phyloP scores from a whole-genome alignment of 1,140 invertebrate genomes.

The Anastrepha ludens region DNA sequence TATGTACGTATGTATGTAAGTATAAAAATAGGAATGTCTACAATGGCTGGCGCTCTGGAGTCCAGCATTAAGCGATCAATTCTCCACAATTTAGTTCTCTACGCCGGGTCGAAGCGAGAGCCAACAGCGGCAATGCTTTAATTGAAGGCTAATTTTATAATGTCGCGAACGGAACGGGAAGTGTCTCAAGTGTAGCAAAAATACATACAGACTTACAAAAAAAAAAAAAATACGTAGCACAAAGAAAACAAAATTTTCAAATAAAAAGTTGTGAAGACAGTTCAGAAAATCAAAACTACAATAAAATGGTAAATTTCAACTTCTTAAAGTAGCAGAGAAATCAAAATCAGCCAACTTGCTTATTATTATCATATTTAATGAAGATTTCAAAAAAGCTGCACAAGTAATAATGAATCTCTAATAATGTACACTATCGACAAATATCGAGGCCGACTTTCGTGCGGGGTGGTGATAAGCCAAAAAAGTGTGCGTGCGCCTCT shows the following conservation, averaged over 20 bases:
- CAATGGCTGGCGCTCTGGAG: background rate
- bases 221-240: background rate
- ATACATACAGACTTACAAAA: background rate
- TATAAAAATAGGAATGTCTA: background rate
- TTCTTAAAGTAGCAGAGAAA: background rate
- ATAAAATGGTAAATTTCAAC: too few relatives aligned
- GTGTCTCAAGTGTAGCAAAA: background rate
- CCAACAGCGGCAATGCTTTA: background rate
- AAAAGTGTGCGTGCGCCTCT: background rate
- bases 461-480: background rate
- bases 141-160: background rate
- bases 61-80: slow-evolving; percentile 1
- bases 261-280: background rate
- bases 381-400: too few relatives aligned
- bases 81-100: slow-evolving; percentile 8
- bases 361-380: too few relatives aligned
- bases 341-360: background rate
- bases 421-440: too few relatives aligned
- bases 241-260: background rate
- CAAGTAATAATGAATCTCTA: too few relatives aligned
- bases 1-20: background rate
- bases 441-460: background rate
- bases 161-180: background rate
- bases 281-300: too few relatives aligned
- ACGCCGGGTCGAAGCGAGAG: background rate